Evolutionary conservation across 2,797 vertebrate species (phyloP).

Genomic region (Anabas testudineus): DNA sequence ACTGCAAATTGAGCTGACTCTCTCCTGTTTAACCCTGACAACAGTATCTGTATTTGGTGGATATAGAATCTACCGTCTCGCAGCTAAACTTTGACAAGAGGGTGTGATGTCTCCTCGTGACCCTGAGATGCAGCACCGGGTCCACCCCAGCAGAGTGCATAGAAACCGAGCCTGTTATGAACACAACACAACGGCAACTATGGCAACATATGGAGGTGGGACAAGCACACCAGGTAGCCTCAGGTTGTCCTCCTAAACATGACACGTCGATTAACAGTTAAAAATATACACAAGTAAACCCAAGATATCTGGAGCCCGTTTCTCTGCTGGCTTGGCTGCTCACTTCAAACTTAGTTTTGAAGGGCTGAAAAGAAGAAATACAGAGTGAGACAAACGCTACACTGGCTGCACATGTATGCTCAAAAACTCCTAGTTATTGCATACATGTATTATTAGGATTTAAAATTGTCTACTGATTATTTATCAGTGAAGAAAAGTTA

Average conservation of each 20-base stretch:
- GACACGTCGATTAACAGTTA: slow-evolving; percentile 70
- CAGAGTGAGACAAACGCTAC: slow-evolving; percentile 54
- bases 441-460: slow-evolving; percentile 57
- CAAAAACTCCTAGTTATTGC: slow-evolving; percentile 18
- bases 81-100: slow-evolving; percentile 56
- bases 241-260: slow-evolving; percentile 64
- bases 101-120: slow-evolving; percentile 79
- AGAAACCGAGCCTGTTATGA: slow-evolving; percentile 79
- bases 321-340: slow-evolving; percentile 51
- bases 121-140: slow-evolving; percentile 40
- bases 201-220: slow-evolving; percentile 75
- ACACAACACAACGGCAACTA: slow-evolving; percentile 75
- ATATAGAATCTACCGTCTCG: slow-evolving; percentile 61
- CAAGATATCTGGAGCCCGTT: slow-evolving; percentile 29
- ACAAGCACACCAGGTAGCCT: slow-evolving; percentile 70
- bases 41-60: slow-evolving; percentile 60
- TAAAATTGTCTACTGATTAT: neutral
- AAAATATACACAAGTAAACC: slow-evolving; percentile 65
- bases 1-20: neutral
- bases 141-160: slow-evolving; percentile 39
- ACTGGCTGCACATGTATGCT: slow-evolving; percentile 62
- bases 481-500: slow-evolving; percentile 12
- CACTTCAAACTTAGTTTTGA: slow-evolving; percentile 70
- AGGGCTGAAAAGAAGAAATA: slow-evolving; percentile 71
- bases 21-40: slow-evolving; percentile 2